Evolutionary conservation across 2,113 vertebrate genomes (phyloP), one percentile per base, ranked within the genome.

Genomic region (Heterocephalus glaber): DNA sequence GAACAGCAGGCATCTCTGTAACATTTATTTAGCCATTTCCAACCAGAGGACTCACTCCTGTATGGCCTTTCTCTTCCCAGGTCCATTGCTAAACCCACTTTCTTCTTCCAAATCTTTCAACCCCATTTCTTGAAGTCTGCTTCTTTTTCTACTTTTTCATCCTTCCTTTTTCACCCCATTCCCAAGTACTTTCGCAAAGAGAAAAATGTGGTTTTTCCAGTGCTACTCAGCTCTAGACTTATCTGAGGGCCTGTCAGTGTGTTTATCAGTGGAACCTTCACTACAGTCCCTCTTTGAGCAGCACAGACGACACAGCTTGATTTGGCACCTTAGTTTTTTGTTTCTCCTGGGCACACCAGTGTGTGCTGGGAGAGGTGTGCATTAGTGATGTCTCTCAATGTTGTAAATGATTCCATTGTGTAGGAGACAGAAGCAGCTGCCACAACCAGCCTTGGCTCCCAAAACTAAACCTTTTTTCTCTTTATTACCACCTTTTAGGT

Each of bases 231-330:
- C 68, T 60, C 52, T 24, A 65, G 28, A 47, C 44, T 89, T n/a
- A 22, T 47, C 49, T 14, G 7, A 44, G 44, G 11, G 3, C 44
- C 66, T 14, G 0, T 35, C 20, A 49, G 26, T 9, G 1, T 13
- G 38, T 47, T 24, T 47, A 0, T 47, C 13, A 2, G 24, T 2
- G 49, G 65, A 66, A 41, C 41, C 2, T 28, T 22, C 0, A 0
- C 22, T 17, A 52, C 9, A 14, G 30, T 26, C 44, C 58, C 41
- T 80, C 17, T 58, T 11, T 0, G 20, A 70, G 66, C 16, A 61
- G n/a, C n/a, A 3, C 56, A 14, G 84, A 44, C 38, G 79, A 52
- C 20, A 22, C 14, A 33, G 3, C 79, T 2, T 9, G 22, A 10
- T 60, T 70, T 58, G 65, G 16, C 38, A 41, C n/a, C 68, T 30